Evolutionary conservation across 1,140 invertebrate species (phyloP), one percentile per base, ranked within the genome.

Genomic region (Drosophila albomicans): DNA sequence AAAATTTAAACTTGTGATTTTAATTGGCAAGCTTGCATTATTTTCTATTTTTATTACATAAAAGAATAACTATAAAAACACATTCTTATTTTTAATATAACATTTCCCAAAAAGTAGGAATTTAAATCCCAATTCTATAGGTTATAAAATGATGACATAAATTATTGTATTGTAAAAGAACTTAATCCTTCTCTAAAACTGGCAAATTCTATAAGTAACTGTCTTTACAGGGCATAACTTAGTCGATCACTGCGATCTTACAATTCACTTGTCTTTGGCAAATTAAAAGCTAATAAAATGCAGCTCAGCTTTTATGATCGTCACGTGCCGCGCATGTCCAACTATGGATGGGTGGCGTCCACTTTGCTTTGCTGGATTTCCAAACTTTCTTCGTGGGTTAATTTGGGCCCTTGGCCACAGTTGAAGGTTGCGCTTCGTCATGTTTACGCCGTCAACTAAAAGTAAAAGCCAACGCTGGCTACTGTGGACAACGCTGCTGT

Each of bases 231-330:
- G 41, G 71, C 54, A 56, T 69, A n/a, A 0, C 38, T n/a, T n/a
- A 6, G 28, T 32, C 54, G 7, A 45, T 8, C 59, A 76, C 2
- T 65, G 7, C n/a, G 20, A 48, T 25, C 32, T 13, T 10, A 32
- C 1, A 1, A 8, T 8, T 77, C 66, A 43, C 66, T 41, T 16
- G 65, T 58, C 15, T 38, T 38, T 57, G 3, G 32, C 15, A 46
- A 68, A 67, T 67, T 68, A 68, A 52, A 71, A 11, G 13, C 45
- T 11, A 67, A 85, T 85, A 56, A 74, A 71, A 90, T 89, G 68
- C 85, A 63, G 75, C 78, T 89, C 85, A 89, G 75, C 86, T 85
- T 81, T 89, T 74, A 68, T 74, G 38, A 41, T 41, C 5, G 8
- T 15, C 43, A 66, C 85, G 86, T 89, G 85, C 62, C 30, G 57